phyloP scores from a whole-genome alignment of 2,113 vertebrate species.

The Clarias batrachus region DNA sequence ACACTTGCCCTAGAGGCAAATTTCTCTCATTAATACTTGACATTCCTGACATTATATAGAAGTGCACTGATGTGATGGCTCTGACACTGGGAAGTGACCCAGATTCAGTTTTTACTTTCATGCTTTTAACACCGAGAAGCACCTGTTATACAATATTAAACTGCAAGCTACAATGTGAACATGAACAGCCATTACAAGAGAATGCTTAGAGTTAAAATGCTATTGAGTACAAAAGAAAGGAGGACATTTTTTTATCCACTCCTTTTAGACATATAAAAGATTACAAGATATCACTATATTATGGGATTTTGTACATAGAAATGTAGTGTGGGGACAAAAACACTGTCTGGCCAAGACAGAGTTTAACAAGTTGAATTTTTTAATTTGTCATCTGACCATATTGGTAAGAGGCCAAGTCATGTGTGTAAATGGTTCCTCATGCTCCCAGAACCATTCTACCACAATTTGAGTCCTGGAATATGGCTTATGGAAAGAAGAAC shows the following conservation, averaged over 20 bases:
- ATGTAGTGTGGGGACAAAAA: background rate
- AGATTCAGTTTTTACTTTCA: conserved; percentile 69
- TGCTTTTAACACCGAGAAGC: conserved; percentile 69
- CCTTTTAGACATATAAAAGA: background rate
- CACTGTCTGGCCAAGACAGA: too few relatives aligned
- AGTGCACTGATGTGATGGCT: conserved; percentile 65
- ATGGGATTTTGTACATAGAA: background rate
- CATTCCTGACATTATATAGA: conserved; percentile 65
- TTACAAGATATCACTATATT: background rate
- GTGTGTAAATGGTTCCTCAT: too few relatives aligned
- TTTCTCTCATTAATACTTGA: conserved; percentile 79
- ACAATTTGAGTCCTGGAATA: too few relatives aligned
- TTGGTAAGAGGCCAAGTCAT: too few relatives aligned
- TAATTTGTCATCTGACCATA: too few relatives aligned
- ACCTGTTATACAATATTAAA: conserved; percentile 70
- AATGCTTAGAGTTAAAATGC: conserved; percentile 29
- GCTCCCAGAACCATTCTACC: too few relatives aligned
- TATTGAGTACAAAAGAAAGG: background rate
- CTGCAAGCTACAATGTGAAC: conserved; percentile 51
- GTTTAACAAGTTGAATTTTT: too few relatives aligned
- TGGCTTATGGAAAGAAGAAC: too few relatives aligned
- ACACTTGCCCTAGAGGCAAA: conserved; percentile 67
- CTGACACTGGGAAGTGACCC: conserved; percentile 71
- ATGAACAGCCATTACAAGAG: conserved; percentile 58
- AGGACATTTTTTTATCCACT: background rate